Evolutionary conservation across 2,113 vertebrate species (phyloP), one percentile per base, ranked within the genome.

Genomic region (Ramphastos sulfuratus): DNA sequence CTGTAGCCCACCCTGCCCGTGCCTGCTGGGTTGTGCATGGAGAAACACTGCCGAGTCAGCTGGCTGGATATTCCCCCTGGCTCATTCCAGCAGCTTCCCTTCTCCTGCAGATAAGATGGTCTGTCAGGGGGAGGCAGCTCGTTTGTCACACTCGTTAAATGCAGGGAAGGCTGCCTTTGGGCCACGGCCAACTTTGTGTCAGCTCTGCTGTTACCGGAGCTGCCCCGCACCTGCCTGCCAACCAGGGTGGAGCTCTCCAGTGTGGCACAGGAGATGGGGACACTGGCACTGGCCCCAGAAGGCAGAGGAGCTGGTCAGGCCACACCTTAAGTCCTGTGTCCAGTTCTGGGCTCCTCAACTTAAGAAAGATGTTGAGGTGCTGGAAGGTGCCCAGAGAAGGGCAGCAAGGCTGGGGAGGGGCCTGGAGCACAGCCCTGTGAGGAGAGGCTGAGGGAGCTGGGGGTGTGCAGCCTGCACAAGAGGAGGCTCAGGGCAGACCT

Each of bases 121-220:
- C 84, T 4, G 0, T 89, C 79, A 81, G 77, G 84, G 78, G 77
- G 93, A 87, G 35, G 84, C 9, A 93, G 79, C 83, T 94, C 92
- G 93, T 96, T 95, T 96, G 95, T 92, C 77, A 94, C 87, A 85
- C 87, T 95, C 50, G 78, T 89, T 95, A 93, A 87, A 70, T 82
- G 92, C n/a, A 87, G 71, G 75, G 66, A 90, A 95, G 84, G 67
- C 77, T 96, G 86, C 39, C 66, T 92, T 82, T 96, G 95, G 74
- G 94, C 79, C 75, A 85, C 10, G 76, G 90, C 92, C 89, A 93
- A 58, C 72, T 92, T 82, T 89, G 44, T 87, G 92, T 87, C 92
- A 92, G 91, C 56, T 91, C 59, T 92, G 74, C 52, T 42, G 87
- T 79, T 85, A 81, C 71, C 44, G 54, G n/a, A 94, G 75, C 80